These are phyloP conservation scores for Spodoptera frugiperda DNA, from an alignment of 1,140 invertebrate species.

Conservation along the genomic window DNA sequence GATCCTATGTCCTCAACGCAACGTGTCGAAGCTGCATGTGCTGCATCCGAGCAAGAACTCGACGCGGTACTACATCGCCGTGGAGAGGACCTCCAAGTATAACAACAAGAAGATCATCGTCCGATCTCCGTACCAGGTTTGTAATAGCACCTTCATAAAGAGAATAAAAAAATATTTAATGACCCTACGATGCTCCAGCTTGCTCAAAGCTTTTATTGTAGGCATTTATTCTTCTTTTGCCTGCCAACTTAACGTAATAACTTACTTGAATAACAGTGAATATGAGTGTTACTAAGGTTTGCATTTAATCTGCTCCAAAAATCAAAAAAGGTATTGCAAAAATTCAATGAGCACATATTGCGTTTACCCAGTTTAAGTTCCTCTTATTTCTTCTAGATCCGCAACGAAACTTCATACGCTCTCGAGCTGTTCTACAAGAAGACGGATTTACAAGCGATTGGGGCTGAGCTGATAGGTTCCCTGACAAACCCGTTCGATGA, in stretches of 20 bases:
- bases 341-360: too few species aligned
- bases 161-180: too few species aligned
- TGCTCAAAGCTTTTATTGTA: too few species aligned
- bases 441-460: slow-evolving; percentile 88
- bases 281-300: too few species aligned
- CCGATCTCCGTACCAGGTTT: slow-evolving; percentile 91
- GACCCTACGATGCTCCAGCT: too few species aligned
- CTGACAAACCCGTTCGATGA: slow-evolving; percentile 92
- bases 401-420: slow-evolving; percentile 92
- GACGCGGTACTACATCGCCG: slow-evolving; percentile 89
- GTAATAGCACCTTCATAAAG: not conserved
- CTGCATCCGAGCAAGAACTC: slow-evolving; percentile 89
- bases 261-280: too few species aligned
- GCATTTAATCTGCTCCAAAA: too few species aligned
- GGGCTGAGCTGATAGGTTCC: slow-evolving; percentile 88
- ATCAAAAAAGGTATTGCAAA: too few species aligned
- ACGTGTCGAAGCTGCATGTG: slow-evolving; percentile 90
- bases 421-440: slow-evolving; percentile 92
- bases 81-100: slow-evolving; percentile 88
- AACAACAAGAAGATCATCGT: slow-evolving; percentile 89
- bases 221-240: too few species aligned
- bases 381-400: slow-evolving; percentile 85
- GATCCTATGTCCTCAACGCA: slow-evolving; percentile 90
- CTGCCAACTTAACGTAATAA: too few species aligned
- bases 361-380: too few species aligned